Base-by-base conservation (phyloP, 2,888 invertebrate genomes). In the Troglohyphantes excavatus region DNA sequence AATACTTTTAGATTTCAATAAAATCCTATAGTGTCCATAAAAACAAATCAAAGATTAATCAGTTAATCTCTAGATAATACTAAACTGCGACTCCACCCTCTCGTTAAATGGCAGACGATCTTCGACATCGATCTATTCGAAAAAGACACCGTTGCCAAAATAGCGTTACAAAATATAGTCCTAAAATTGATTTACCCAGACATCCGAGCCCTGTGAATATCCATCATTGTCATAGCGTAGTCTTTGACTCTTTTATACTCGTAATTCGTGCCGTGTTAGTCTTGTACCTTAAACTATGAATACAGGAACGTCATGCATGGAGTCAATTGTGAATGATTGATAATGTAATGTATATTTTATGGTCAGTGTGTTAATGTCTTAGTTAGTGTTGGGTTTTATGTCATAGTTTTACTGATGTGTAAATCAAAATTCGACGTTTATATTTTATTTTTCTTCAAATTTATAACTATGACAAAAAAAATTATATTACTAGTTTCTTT, bases 51-150 rank as follows among this genome's bases (percentile, higher is more conserved):
- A n/a, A n/a, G n/a, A n/a, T n/a, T n/a, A n/a, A n/a, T n/a, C n/a
- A n/a, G n/a, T n/a, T n/a, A n/a, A 39, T 39, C 39, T 39, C 39
- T 2, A 39, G 39, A 39, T 39, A 11, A 39, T 39, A 11, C 39
- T 7, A 39, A 39, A 39, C 0, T 39, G 2, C n/a, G n/a, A 53
- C 53, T n/a, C 53, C 53, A n/a, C 53, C 53, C 53, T 13, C 53
- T 53, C 53, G 53, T 53, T 53, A 53, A 53, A 53, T 53, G 17
- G 17, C 53, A 53, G 53, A 53, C 53, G 53, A n/a, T 53, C 53
- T 53, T 53, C 53, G 5, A 5, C 33, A 33, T 33, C 33, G 33
- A 33, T 53, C 13, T n/a, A 53, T 17, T 53, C 17, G 53, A 53
- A 17, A 13, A n/a, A 53, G 53, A 6, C 53, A 53, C n/a, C 53